phyloP scores from a whole-genome alignment of 2,797 vertebrate genomes.

The Hylomyscus alleni region DNA sequence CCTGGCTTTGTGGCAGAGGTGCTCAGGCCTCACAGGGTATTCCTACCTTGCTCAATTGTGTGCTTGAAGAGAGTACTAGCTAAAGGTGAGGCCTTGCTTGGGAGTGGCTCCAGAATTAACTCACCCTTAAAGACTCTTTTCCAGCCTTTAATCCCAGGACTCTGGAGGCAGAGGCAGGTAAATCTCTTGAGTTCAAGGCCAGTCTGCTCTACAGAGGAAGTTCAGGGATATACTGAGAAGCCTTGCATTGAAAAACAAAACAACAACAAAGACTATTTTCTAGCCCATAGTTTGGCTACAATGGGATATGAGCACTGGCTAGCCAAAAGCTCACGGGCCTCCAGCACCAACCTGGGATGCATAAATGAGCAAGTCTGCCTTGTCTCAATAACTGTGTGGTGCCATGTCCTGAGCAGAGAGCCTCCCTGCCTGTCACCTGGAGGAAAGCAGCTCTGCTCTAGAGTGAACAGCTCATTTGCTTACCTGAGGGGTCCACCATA shows the following conservation, averaged over 20 bases:
- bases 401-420: neutral
- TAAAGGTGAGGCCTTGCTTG: neutral
- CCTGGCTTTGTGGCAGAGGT: neutral
- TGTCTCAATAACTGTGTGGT: neutral
- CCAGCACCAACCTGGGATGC: no score
- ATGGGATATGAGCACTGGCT: neutral
- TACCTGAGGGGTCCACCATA: no score
- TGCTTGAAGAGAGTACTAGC: neutral
- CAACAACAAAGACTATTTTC: neutral
- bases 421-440: neutral
- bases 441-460: neutral
- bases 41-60: neutral
- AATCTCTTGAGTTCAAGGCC: neutral
- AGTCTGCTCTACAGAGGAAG: neutral
- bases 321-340: neutral
- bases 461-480: neutral
- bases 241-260: neutral
- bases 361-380: neutral
- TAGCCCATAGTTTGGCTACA: accelerated
- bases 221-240: neutral
- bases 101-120: neutral
- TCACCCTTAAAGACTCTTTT: neutral
- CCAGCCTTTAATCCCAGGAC: neutral
- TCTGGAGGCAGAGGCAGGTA: neutral
- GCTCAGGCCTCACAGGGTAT: neutral